phyloP scores from a whole-genome alignment of 2,113 vertebrate genomes.

The Anas platyrhynchos region DNA sequence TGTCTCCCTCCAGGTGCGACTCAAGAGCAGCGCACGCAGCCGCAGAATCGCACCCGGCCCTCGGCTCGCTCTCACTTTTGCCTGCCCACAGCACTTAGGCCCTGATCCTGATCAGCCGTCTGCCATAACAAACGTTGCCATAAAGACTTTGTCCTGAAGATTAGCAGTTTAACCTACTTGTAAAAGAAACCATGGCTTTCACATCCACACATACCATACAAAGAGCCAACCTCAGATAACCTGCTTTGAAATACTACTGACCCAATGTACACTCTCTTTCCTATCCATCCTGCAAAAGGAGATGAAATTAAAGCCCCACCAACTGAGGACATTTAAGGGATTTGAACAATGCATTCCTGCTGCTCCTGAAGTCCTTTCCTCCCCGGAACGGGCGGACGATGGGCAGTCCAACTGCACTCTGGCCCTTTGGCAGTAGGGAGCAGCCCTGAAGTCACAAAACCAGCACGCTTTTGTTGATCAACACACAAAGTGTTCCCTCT shows the following conservation, averaged over 20 bases:
- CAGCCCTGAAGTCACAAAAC: conserved; percentile 32
- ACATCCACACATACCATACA: not conserved
- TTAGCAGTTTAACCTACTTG: not conserved
- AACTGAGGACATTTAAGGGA: not conserved
- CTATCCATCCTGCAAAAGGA: not conserved
- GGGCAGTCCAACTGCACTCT: not conserved
- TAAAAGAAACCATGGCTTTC: not conserved
- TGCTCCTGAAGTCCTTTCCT: not conserved
- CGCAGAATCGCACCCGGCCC: not conserved
- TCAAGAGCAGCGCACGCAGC: not conserved
- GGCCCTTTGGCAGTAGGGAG: not conserved
- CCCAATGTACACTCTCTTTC: not conserved
- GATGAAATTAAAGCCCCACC: conserved; percentile 4
- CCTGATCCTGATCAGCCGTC: not conserved
- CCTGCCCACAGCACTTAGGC: not conserved
- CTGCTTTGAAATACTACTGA: not conserved
- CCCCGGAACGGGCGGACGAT: not conserved
- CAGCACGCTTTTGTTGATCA: not conserved
- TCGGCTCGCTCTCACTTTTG: not conserved
- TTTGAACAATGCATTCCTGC: not conserved
- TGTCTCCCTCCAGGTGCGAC: no score
- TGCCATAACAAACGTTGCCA: not conserved
- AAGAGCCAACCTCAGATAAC: not conserved
- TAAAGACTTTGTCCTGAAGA: not conserved
- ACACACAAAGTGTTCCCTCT: not conserved